Conservation (phyloP, 1,140 invertebrate species). For the Drepana arcuata region DNA sequence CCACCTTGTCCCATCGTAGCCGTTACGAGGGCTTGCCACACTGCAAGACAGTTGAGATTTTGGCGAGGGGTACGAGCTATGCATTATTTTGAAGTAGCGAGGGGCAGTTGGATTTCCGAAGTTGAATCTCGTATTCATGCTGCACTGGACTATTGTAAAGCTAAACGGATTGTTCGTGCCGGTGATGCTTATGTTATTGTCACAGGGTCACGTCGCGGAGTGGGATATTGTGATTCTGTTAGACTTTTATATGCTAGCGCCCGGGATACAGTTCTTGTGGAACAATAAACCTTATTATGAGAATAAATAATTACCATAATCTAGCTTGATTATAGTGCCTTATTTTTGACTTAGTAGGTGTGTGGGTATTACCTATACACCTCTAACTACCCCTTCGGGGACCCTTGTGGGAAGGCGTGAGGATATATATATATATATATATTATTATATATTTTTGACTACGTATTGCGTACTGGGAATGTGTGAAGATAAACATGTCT, state of each 20-base stretch:
- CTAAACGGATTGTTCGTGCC: slow-evolving; percentile 75
- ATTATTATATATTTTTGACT: too few species aligned
- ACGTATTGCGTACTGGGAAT: too few species aligned
- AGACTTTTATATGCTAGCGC: slow-evolving; percentile 76
- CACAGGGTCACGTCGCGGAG: slow-evolving; percentile 81
- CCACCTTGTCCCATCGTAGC: slow-evolving; percentile 83
- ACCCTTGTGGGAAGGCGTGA: too few species aligned
- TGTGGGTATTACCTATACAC: too few species aligned
- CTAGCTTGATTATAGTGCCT: too few species aligned
- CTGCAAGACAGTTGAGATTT: slow-evolving; percentile 79
- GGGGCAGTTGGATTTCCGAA: slow-evolving; percentile 78
- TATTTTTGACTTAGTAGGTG: too few species aligned
- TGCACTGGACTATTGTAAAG: slow-evolving; percentile 79
- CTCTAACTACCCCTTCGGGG: too few species aligned
- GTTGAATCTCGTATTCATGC: slow-evolving; percentile 80
- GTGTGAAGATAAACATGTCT: too few species aligned
- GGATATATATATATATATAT: too few species aligned
- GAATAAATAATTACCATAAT: too few species aligned
- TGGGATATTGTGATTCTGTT: slow-evolving; percentile 85
- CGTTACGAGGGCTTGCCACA: slow-evolving; percentile 77
- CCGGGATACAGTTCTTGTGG: slow-evolving; percentile 39
- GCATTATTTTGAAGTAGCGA: slow-evolving; percentile 72
- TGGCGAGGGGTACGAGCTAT: slow-evolving; percentile 81
- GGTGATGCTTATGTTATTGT: slow-evolving; percentile 82
- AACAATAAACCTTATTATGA: too few species aligned